Evolutionary conservation across 2,113 vertebrate species (phyloP).

Genomic region (Malurus elegans): DNA sequence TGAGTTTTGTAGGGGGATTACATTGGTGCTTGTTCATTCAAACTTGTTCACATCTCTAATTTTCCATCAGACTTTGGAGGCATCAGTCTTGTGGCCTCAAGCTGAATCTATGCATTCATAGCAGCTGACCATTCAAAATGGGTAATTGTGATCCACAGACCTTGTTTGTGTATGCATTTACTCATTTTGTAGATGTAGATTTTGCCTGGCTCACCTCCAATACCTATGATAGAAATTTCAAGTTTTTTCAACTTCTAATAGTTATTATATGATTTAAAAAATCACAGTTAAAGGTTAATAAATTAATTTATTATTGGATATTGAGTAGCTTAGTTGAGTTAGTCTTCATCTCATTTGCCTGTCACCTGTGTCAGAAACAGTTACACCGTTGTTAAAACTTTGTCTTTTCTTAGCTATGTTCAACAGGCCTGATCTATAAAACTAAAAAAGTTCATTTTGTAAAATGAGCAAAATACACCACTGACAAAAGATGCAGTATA

Average conservation of each 20-base stretch:
- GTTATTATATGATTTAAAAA: not conserved
- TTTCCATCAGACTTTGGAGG: not conserved
- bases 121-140: not conserved
- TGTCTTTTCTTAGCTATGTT: not conserved
- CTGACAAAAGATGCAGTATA: not conserved
- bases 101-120: not conserved
- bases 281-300: not conserved
- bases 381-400: not conserved
- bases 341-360: not conserved
- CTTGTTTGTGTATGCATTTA: not conserved
- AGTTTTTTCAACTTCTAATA: not conserved
- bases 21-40: not conserved
- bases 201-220: not conserved
- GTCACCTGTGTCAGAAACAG: not conserved
- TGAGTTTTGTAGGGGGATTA: not conserved
- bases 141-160: not conserved
- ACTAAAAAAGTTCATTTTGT: not conserved
- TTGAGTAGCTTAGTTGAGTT: not conserved
- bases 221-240: not conserved
- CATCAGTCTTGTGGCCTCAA: not conserved
- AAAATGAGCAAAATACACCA: not conserved
- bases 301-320: not conserved
- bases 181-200: not conserved
- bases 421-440: not conserved
- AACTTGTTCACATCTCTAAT: not conserved